These are phyloP conservation scores for Suricata suricatta DNA, from an alignment of 2,113 vertebrate species.

Conservation along the genomic window DNA sequence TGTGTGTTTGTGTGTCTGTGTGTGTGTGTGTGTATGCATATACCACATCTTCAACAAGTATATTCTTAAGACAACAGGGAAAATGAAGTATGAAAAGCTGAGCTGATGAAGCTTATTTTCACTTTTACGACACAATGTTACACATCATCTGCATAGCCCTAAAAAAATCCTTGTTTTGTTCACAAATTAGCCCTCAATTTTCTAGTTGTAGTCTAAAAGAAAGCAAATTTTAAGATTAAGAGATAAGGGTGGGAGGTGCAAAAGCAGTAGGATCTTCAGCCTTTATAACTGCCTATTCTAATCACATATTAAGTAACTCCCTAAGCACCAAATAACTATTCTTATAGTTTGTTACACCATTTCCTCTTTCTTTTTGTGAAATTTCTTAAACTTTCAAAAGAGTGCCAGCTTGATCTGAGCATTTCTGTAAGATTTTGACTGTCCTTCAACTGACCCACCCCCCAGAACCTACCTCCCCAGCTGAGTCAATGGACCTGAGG, in stretches of 20 bases:
- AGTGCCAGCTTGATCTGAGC: neutral
- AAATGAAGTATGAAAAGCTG: neutral
- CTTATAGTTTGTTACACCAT: neutral
- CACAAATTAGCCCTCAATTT: neutral
- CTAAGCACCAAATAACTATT: neutral
- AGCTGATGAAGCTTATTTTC: neutral
- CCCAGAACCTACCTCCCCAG: constrained; percentile 83
- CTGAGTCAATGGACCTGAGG: constrained; percentile 82
- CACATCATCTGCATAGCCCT: neutral
- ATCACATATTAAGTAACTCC: neutral
- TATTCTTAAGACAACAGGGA: neutral
- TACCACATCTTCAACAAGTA: neutral
- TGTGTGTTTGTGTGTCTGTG: no score
- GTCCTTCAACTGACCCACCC: neutral
- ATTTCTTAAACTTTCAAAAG: neutral
- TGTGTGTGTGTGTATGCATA: no score
- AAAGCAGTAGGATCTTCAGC: neutral
- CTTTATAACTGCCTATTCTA: neutral
- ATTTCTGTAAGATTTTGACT: neutral
- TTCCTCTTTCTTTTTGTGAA: neutral
- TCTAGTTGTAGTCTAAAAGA: neutral
- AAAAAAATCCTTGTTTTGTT: neutral
- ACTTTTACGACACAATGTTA: neutral
- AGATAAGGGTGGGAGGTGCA: neutral
- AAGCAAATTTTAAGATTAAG: neutral